Conservation (phyloP, 2,797 vertebrate species). For the Sebastes goodei region DNA sequence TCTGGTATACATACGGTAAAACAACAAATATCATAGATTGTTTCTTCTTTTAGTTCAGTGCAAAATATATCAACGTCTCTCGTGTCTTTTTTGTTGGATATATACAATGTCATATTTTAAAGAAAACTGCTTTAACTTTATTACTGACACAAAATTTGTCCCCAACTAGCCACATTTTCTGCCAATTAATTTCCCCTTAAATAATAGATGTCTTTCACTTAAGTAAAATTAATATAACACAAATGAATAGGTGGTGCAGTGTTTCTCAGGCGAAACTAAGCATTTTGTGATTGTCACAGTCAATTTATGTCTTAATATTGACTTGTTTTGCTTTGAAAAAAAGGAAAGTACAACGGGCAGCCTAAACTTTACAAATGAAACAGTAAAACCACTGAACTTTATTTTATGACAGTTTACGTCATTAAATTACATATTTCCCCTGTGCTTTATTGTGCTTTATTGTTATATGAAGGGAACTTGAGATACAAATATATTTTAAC, state of each 20-base stretch:
- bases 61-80: neutral
- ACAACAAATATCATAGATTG: no score
- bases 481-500: neutral
- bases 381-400: neutral
- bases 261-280: neutral
- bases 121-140: no score
- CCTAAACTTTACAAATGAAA: neutral
- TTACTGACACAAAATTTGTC: neutral
- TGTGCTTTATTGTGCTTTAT: neutral
- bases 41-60: no score
- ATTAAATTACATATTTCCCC: neutral
- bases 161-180: neutral
- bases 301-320: no score
- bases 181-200: neutral
- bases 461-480: neutral
- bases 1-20: no score
- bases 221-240: neutral
- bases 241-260: neutral
- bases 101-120: no score
- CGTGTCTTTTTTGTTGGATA: no score
- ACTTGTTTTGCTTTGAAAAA: neutral
- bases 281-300: neutral
- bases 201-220: neutral
- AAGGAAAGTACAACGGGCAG: neutral
- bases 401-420: neutral